A percentile compares a stretch with the other conserved stretches of the same genome.
Conservation (phyloP, 2,797 vertebrate species). For the Menidia menidia region DNA sequence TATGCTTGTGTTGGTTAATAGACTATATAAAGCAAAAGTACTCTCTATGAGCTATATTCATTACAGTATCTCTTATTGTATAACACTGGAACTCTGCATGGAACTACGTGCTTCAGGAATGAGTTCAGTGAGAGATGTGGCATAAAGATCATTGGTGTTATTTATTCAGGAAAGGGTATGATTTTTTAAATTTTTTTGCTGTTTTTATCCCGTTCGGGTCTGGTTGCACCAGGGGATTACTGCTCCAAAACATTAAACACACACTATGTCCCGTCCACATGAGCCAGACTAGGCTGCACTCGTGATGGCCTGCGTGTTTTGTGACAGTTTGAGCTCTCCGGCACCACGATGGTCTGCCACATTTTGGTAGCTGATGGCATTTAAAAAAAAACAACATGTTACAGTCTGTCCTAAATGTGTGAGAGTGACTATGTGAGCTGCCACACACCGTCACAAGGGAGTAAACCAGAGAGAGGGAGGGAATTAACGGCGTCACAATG, state of each 20-base stretch:
- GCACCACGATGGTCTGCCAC: constrained; percentile 9
- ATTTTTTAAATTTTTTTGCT: neutral
- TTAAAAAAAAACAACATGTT: constrained; percentile 38
- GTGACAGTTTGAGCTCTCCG: constrained; percentile 7
- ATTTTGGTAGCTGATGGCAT: constrained; percentile 30
- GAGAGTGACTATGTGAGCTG: constrained; percentile 65
- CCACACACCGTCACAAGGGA: constrained; percentile 73
- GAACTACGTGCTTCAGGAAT: constrained; percentile 10
- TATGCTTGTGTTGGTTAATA: constrained; percentile 11
- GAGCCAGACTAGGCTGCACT: neutral
- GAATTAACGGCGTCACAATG: constrained; percentile 64
- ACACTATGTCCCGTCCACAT: constrained; percentile 2
- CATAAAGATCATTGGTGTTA: constrained; percentile 6
- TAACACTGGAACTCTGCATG: neutral
- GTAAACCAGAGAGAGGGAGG: constrained; percentile 70
- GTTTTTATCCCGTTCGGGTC: constrained; percentile 2
- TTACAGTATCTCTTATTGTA: constrained; percentile 24
- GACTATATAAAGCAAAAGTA: neutral
- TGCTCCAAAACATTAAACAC: neutral
- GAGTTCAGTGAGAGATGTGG: constrained; percentile 22
- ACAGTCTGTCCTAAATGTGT: constrained; percentile 56
- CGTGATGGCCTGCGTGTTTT: constrained; percentile 3
- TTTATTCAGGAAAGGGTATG: constrained; percentile 3
- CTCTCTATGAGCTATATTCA: constrained; percentile 17
- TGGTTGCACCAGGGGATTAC: constrained; percentile 13